Percentiles rank a stretch among this genome's conserved stretches.
These are phyloP conservation scores for Xestia c-nigrum DNA, from an alignment of 2,888 invertebrate genomes.

Conservation along the genomic window DNA sequence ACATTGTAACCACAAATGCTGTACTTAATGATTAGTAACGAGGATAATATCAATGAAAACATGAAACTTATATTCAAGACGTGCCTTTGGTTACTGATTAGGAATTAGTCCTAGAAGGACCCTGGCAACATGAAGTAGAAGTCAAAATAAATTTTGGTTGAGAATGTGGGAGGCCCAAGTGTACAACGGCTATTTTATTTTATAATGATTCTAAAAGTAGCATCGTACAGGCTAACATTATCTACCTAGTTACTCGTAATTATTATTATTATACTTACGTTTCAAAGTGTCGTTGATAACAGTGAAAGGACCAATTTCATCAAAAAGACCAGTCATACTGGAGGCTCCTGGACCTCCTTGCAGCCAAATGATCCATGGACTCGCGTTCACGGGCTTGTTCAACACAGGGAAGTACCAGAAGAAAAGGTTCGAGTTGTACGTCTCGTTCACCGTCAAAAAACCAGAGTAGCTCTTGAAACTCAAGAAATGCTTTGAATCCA, in stretches of 20 bases:
- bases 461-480: slow-evolving; percentile 89
- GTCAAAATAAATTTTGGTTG: background rate
- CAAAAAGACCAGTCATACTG: slow-evolving; percentile 87
- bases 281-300: slow-evolving; percentile 64
- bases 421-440: slow-evolving; percentile 94
- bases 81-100: background rate
- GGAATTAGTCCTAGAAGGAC: background rate
- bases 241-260: background rate
- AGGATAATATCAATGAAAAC: slow-evolving; percentile 13
- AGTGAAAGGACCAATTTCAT: slow-evolving; percentile 85
- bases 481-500: slow-evolving; percentile 76
- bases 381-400: slow-evolving; percentile 80
- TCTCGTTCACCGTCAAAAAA: slow-evolving; percentile 93
- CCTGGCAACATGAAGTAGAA: background rate
- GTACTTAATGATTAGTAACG: background rate
- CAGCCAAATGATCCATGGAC: slow-evolving; percentile 96
- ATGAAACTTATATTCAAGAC: slow-evolving; percentile 6
- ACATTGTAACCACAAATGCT: background rate
- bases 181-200: background rate
- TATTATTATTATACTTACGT: slow-evolving; percentile 68
- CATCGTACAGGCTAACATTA: background rate
- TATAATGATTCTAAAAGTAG: background rate
- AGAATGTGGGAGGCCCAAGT: background rate
- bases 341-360: slow-evolving; percentile 96
- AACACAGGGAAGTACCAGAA: slow-evolving; percentile 95